Base-by-base conservation (phyloP, 2,797 vertebrate species). In the Anas bernieri region DNA sequence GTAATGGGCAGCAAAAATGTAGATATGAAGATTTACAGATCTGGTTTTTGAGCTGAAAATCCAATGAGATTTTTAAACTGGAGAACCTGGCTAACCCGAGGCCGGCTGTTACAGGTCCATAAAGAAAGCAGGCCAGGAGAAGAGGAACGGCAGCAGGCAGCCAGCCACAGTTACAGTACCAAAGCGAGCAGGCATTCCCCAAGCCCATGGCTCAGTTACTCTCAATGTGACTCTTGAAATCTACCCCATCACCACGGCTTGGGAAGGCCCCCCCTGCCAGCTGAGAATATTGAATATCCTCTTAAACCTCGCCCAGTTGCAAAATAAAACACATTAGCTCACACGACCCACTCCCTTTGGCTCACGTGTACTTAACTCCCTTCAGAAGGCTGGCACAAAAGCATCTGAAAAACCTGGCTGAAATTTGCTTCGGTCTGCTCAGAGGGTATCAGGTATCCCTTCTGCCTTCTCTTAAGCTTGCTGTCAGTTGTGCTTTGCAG, bases 151-250 rank as follows among this genome's bases (percentile, higher is more conserved):
- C 0, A 64, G 63, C 54, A 59, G n/a, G 21, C 39, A 76, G 68
- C 62, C 0, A 6, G 12, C n/a, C 50, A 10, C 0, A 64, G 50
- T 5, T 48, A 72, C 25, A 62, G 61, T 2, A 37, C 3, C 31
- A 18, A 33, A 9, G 5, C 0, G 21, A 90, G 26, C 20, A 23
- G 31, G 45, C 35, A 23, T 59, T 46, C 68, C 63, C 45, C 63
- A 86, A 68, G 64, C 6, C 23, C 59, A 35, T 35, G 30, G 7
- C 31, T 13, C 5, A 17, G 21, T 22, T 43, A 33, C 43, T 83
- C 41, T 9, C 41, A 35, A 0, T 1, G 28, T 20, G 52, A 62
- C 31, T 78, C 55, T 20, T 48, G 41, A 48, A 58, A 83, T 9
- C 62, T 14, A 11, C 17, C 2, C 5, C 31, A 3, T 22, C 6